Percentiles rank a stretch among this genome's conserved stretches.
Conservation (phyloP, 2,888 invertebrate species). For the Belgica antarctica region DNA sequence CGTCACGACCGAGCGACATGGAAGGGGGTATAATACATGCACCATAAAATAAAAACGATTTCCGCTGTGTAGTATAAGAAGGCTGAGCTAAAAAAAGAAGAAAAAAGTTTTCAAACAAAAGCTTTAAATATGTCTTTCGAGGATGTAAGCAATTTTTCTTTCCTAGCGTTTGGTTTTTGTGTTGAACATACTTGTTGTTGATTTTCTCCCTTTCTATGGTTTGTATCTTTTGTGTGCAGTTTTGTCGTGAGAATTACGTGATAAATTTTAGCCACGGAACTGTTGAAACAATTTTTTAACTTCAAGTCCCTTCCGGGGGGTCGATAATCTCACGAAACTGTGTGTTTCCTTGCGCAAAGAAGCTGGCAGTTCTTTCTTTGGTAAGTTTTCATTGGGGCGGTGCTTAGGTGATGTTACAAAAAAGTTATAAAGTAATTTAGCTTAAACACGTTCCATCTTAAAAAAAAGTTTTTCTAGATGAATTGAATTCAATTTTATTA, state of each 20-base stretch:
- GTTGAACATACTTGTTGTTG: not conserved
- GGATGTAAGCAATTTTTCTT: slow-evolving; percentile 14
- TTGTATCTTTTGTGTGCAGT: not conserved
- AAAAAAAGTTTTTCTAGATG: too few relatives aligned
- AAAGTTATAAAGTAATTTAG: too few relatives aligned
- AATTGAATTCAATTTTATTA: too few relatives aligned
- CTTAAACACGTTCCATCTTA: too few relatives aligned
- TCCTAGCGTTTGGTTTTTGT: not conserved
- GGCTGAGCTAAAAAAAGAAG: not conserved
- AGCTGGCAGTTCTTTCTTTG: not conserved
- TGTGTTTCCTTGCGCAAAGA: not conserved
- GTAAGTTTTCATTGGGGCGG: not conserved
- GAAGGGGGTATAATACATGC: slow-evolving; percentile 10
- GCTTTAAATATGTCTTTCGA: slow-evolving; percentile 13
- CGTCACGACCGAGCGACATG: not conserved
- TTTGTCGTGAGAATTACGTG: slow-evolving; percentile 31
- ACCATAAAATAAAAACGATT: slow-evolving; percentile 35
- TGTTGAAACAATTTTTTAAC: too few relatives aligned
- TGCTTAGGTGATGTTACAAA: too few relatives aligned
- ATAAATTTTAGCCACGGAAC: slow-evolving; percentile 25
- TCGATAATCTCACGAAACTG: slow-evolving; percentile 18
- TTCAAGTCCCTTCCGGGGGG: not conserved
- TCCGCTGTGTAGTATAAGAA: not conserved
- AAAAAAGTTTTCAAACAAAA: too few relatives aligned
- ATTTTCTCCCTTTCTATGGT: too few relatives aligned